Evolutionary conservation across 2,888 invertebrate genomes (phyloP).

Genomic region (Campopleginae sp.): DNA sequence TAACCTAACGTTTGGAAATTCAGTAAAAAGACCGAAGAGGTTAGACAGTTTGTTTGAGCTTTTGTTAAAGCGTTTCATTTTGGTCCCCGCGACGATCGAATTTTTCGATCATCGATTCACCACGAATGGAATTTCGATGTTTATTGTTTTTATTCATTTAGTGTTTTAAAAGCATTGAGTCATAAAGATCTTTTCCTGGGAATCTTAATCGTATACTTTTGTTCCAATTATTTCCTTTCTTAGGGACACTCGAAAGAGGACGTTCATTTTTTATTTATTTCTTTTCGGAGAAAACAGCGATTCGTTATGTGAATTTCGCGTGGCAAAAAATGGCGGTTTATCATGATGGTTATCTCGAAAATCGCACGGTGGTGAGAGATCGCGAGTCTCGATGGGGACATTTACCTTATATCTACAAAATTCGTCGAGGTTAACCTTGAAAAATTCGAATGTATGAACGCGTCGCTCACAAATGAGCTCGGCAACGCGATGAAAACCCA

Average conservation of each 20-base stretch:
- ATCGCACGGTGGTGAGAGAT: neutral
- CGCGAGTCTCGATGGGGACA: neutral
- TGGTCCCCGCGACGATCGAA: neutral
- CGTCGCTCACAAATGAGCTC: neutral
- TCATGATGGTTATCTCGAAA: neutral
- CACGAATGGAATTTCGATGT: neutral
- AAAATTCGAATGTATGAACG: neutral
- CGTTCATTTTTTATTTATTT: neutral
- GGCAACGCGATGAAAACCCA: neutral
- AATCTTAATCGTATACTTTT: neutral
- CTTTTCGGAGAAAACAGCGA: neutral
- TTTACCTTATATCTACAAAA: conserved; percentile 5
- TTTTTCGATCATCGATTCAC: neutral
- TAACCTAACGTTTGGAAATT: neutral
- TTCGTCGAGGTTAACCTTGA: neutral
- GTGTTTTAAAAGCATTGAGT: neutral
- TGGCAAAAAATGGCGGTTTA: neutral
- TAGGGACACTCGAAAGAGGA: neutral
- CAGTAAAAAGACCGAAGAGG: too few species aligned
- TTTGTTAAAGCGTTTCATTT: neutral
- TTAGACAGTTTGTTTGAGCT: too few species aligned
- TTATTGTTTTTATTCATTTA: neutral
- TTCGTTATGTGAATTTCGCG: neutral
- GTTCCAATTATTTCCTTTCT: neutral
- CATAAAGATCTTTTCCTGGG: neutral